Conservation (phyloP, 2,113 vertebrate species). For the Neolamprologus tretocephalus region DNA sequence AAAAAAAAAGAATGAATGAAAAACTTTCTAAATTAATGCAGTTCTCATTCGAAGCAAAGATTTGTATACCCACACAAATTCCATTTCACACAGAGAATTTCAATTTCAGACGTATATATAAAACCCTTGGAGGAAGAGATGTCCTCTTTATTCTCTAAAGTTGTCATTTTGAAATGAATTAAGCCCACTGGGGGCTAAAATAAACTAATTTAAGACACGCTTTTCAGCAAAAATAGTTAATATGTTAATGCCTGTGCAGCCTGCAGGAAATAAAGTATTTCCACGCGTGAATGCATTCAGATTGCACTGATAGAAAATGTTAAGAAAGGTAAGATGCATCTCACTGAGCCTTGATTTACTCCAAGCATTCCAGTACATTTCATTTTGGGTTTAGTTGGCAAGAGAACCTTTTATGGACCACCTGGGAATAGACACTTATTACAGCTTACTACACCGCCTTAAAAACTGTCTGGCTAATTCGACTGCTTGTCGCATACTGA, state of each 20-base stretch:
- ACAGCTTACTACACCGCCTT: background rate
- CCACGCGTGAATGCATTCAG: background rate
- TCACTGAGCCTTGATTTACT: background rate
- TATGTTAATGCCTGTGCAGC: conserved; percentile 6
- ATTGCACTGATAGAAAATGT: background rate
- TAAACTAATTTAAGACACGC: background rate
- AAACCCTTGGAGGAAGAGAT: background rate
- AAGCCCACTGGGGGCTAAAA: background rate
- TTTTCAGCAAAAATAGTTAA: background rate
- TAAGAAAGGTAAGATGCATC: background rate
- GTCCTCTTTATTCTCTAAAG: background rate
- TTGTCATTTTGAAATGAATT: background rate
- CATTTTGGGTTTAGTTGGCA: background rate
- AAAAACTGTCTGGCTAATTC: background rate
- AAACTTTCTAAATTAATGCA: background rate
- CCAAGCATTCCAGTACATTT: background rate
- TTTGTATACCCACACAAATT: background rate
- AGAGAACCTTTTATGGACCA: background rate
- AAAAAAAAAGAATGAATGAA: background rate
- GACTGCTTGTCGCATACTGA: background rate
- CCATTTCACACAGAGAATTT: background rate
- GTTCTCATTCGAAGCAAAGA: background rate
- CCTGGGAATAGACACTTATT: background rate
- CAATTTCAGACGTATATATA: background rate
- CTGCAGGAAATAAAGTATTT: background rate